These are phyloP conservation scores for Schizotus pectinicornis DNA, from an alignment of 2,888 invertebrate species.

Conservation along the genomic window DNA sequence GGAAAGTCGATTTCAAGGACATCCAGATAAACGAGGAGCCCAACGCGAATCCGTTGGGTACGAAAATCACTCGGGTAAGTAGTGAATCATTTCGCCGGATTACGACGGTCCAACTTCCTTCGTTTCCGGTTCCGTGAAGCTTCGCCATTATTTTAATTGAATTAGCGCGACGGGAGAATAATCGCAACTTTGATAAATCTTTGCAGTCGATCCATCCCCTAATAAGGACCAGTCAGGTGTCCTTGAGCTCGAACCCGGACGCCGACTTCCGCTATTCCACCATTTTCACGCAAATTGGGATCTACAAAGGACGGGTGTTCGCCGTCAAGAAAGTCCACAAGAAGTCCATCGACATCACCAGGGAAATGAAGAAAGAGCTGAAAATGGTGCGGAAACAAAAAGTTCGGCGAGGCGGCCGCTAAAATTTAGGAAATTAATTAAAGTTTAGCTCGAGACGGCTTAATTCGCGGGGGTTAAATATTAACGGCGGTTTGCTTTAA, in stretches of 20 bases:
- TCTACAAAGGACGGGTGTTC: slow-evolving; percentile 86
- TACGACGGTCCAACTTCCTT: neutral
- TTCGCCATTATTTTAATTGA: too few relatives aligned
- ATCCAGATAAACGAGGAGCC: slow-evolving; percentile 75
- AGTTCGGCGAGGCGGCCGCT: neutral
- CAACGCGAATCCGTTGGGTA: slow-evolving; percentile 54
- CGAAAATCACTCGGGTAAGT: slow-evolving; percentile 55
- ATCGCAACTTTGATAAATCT: slow-evolving; percentile 13
- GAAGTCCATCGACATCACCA: slow-evolving; percentile 85
- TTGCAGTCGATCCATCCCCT: slow-evolving; percentile 65
- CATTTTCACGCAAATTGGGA: slow-evolving; percentile 88
- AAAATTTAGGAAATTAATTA: too few relatives aligned
- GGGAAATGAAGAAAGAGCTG: slow-evolving; percentile 91
- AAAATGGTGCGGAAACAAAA: slow-evolving; percentile 69
- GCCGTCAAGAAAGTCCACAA: slow-evolving; percentile 86
- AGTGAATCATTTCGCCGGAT: neutral
- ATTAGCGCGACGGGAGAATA: neutral
- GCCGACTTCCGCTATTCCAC: slow-evolving; percentile 89
- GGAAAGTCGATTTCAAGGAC: slow-evolving; percentile 94
- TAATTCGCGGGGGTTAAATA: neutral
- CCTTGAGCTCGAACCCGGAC: slow-evolving; percentile 90
- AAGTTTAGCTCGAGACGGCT: too few relatives aligned
- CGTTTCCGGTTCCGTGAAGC: too few relatives aligned
- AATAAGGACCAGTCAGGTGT: slow-evolving; percentile 86
- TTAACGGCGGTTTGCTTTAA: neutral